phyloP scores from a whole-genome alignment of 2,797 vertebrate genomes.

The Nannoperca australis region DNA sequence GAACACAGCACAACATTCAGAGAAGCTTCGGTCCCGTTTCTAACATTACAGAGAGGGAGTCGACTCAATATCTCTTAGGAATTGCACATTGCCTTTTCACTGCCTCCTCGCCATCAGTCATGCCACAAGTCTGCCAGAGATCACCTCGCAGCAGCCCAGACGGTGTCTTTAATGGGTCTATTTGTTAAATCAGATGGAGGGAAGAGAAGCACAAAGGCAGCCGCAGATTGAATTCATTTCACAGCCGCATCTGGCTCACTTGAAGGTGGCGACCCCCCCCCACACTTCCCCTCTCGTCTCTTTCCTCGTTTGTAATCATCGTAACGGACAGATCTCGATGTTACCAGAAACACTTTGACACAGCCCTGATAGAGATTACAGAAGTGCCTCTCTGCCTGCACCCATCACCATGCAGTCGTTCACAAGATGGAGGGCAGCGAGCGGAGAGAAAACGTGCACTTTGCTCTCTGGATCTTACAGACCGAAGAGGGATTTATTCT shows the following conservation, averaged over 20 bases:
- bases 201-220: background rate
- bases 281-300: background rate
- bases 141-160: conserved; percentile 31
- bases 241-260: conserved; percentile 1
- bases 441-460: background rate
- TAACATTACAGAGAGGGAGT: conserved; percentile 5
- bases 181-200: conserved; percentile 19
- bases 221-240: conserved; percentile 1
- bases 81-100: conserved; percentile 49
- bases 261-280: background rate
- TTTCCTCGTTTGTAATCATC: background rate
- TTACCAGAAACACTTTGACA: conserved; percentile 35
- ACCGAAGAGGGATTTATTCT: conserved; percentile 6
- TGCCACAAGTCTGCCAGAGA: conserved; percentile 24
- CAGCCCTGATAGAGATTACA: conserved; percentile 66
- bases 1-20: conserved; percentile 61
- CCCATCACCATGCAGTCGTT: conserved; percentile 37
- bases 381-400: conserved; percentile 70
- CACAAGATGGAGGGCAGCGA: conserved; percentile 50
- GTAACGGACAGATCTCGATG: conserved; percentile 24
- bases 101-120: conserved; percentile 42
- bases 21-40: conserved; percentile 19
- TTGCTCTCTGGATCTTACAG: conserved; percentile 23
- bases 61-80: conserved; percentile 24
- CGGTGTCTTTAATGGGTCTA: background rate